A percentile compares a stretch with the other conserved stretches of the same genome.
Conservation (phyloP, 2,797 vertebrate species). For the Trematomus bernacchii region DNA sequence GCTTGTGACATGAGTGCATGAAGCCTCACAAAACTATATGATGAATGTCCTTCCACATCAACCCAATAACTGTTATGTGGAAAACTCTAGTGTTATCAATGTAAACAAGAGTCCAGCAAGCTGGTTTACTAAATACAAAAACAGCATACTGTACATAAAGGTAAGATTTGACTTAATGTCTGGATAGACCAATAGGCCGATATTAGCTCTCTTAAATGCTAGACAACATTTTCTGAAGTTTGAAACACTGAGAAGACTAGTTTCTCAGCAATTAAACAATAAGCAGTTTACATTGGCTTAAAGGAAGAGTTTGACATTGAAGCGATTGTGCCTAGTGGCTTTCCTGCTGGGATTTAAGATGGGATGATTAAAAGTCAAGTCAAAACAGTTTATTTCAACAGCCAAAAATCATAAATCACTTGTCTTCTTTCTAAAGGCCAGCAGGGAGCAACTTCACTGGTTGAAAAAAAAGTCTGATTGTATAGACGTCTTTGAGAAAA, state of each 20-base stretch:
- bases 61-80: neutral
- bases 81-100: neutral
- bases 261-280: neutral
- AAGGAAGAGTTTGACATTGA: neutral
- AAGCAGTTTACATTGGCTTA: neutral
- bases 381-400: neutral
- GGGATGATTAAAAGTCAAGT: neutral
- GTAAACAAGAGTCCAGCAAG: neutral
- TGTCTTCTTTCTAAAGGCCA: no score
- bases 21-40: constrained; percentile 8
- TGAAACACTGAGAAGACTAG: neutral
- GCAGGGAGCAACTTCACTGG: no score
- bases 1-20: constrained; percentile 25
- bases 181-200: neutral
- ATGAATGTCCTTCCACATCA: constrained; percentile 1
- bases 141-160: neutral
- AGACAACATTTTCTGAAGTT: neutral
- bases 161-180: neutral
- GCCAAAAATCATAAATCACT: neutral
- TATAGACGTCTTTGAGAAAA: no score
- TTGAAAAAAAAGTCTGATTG: no score
- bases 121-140: neutral
- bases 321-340: neutral
- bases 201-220: neutral
- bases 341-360: neutral